Conservation (phyloP, 2,113 vertebrate genomes). For the Sitta europaea region DNA sequence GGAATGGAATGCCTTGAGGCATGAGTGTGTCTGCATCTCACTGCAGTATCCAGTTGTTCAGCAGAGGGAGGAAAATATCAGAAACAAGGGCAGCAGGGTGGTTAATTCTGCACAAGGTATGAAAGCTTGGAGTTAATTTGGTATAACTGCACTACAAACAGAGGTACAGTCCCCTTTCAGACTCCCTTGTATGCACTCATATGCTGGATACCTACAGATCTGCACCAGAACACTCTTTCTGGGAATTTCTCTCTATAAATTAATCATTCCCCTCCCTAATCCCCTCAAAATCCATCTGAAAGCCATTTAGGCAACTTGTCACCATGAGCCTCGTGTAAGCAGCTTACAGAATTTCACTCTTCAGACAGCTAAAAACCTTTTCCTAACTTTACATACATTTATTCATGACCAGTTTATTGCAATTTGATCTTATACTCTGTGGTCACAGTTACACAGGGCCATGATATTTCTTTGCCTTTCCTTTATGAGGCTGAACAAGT, state of each 20-base stretch:
- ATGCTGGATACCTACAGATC: background rate
- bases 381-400: background rate
- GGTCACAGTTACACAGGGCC: background rate
- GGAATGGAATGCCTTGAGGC: background rate
- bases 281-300: background rate
- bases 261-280: background rate
- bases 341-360: conserved; percentile 3
- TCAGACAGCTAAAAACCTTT: background rate
- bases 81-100: background rate
- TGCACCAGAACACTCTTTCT: background rate
- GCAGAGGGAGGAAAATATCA: background rate
- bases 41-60: background rate
- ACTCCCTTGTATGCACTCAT: background rate
- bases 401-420: background rate
- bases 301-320: background rate
- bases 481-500: background rate
- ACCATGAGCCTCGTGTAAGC: background rate
- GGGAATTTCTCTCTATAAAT: background rate
- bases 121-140: background rate
- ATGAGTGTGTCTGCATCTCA: background rate
- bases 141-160: background rate
- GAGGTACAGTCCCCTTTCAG: background rate
- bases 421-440: background rate
- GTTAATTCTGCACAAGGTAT: background rate
- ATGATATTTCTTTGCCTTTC: background rate